Base-by-base conservation (phyloP, 2,888 invertebrate species). In the Tenthredo amoena region DNA sequence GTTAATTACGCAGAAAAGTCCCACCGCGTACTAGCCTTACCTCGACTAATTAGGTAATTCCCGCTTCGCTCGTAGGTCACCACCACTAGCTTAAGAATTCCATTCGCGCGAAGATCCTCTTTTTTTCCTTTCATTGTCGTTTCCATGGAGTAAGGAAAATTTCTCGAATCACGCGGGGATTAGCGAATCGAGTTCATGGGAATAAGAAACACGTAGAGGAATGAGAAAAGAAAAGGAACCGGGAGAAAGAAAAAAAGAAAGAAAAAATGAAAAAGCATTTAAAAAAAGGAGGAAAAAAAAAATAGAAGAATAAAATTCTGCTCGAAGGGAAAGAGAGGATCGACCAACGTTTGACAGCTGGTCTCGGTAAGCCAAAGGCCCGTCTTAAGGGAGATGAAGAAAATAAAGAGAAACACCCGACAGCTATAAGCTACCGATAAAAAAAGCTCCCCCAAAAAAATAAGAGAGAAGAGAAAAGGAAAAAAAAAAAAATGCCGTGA, bases 31-130 rank as follows among this genome's bases (percentile, higher is more conserved):
- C 87, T 88, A n/a, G 40, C 58, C 72, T 74, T 74, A 40, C 58
- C 58, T 88, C 90, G 85, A 89, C 89, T 90, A 90, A 90, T 90
- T 90, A 89, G 90, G 88, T 89, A 90, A 90, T 89, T 86, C 89
- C 90, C 55, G 77, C 15, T 12, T 31, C 89, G 89, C 86, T 85
- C 62, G 77, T 50, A 47, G 84, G 76, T 34, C 68, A 71, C 47
- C 31, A 55, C 31, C 77, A 3, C 81, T 26, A 31, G 83, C 83
- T 83, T 65, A 83, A 83, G 71, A 83, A 83, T 83, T 83, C 83
- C 81, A 81, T 81, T 81, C 81, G 81, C 81, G 81, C 21, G 40
- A 62, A 62, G 40, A 26, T 58, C 62, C 7, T 81, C 40, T 40
- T 81, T 79, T 81, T 62, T 37, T 18, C 34, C 71, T n/a, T n/a